A percentile compares a stretch with the other conserved stretches of the same genome.
Evolutionary conservation across 2,113 vertebrate genomes (phyloP).

Genomic region (Cochlearius cochlearius): DNA sequence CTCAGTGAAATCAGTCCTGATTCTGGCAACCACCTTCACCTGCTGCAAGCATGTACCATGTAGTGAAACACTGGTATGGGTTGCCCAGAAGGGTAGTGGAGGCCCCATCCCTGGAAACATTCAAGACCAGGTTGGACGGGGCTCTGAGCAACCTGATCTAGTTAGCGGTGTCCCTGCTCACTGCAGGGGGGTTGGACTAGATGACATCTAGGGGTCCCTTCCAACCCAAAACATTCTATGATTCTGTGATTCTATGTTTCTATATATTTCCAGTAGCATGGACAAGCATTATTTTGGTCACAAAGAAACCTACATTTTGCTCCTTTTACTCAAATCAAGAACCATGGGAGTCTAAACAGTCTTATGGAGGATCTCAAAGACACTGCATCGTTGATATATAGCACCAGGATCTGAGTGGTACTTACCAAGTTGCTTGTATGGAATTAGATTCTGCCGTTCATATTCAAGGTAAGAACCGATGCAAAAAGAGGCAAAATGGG

Average conservation of each 20-base stretch:
- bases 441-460: not conserved
- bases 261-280: not conserved
- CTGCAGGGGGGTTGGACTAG: too few species aligned
- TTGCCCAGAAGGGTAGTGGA: too few species aligned
- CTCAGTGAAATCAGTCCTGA: not conserved
- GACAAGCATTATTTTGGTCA: not conserved
- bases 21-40: not conserved
- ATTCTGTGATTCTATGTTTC: too few species aligned
- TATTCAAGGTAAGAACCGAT: not conserved
- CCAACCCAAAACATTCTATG: too few species aligned
- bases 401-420: too few species aligned
- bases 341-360: rapidly evolving
- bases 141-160: too few species aligned
- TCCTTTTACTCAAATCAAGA: not conserved
- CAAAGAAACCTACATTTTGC: not conserved
- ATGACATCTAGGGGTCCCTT: too few species aligned
- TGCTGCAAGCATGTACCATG: not conserved
- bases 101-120: too few species aligned
- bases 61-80: too few species aligned
- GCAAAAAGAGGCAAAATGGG: not conserved
- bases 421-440: not conserved
- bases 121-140: too few species aligned
- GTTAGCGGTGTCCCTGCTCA: too few species aligned
- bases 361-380: not conserved
- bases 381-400: too few species aligned